These are phyloP conservation scores for Xiphophorus maculatus DNA, from an alignment of 2,113 vertebrate species.

Conservation along the genomic window DNA sequence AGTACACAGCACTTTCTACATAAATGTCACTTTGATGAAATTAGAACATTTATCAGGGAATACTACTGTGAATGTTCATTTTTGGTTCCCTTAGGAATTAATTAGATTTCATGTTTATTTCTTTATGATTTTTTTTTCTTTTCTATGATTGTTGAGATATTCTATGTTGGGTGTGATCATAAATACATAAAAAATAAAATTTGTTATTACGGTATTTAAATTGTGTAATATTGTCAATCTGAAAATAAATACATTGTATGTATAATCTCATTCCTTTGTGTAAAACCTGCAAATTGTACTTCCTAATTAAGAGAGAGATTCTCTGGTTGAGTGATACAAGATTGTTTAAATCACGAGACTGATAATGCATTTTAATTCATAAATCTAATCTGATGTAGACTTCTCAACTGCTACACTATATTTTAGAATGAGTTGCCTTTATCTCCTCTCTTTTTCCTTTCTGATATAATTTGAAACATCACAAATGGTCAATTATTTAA, in stretches of 20 bases:
- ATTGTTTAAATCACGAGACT: neutral
- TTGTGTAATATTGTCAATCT: neutral
- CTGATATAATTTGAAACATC: slow-evolving; percentile 35
- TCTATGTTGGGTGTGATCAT: no score
- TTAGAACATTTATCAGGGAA: neutral
- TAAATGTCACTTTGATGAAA: no score
- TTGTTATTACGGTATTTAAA: neutral
- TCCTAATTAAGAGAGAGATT: neutral
- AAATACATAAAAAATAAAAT: no score
- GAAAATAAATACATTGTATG: no score
- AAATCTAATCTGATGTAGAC: neutral
- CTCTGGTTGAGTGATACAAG: neutral
- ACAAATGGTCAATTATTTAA: neutral
- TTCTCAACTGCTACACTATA: neutral
- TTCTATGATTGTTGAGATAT: no score
- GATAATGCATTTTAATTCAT: neutral
- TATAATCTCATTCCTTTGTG: neutral
- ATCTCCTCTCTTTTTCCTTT: slow-evolving; percentile 18
- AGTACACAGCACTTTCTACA: no score
- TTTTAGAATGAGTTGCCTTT: neutral
- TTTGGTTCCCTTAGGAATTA: no score
- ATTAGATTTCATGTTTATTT: no score
- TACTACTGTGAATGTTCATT: neutral
- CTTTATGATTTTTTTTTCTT: no score
- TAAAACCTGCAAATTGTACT: neutral